Evolutionary conservation across 2,888 invertebrate genomes (phyloP), one percentile per base, ranked within the genome.

Genomic region (Eurytoma adleriae): DNA sequence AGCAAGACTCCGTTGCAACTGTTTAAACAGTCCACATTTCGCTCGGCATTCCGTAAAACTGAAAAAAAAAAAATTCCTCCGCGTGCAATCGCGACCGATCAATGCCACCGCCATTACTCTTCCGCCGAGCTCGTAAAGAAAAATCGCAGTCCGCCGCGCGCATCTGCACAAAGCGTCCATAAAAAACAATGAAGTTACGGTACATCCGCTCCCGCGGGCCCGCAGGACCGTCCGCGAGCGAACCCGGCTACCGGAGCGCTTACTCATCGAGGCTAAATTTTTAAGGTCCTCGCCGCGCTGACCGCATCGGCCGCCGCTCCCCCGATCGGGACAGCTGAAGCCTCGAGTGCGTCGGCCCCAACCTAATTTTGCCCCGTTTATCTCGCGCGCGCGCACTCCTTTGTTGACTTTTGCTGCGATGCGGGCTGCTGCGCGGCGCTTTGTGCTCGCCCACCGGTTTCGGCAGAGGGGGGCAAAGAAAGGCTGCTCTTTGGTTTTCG

Each of bases 301-400:
- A 40, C 50, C 50, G 18, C 24, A 20, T 59, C 10, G 52, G 16
- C 68, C 24, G n/a, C 52, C 52, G 52, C 52, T n/a, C 16, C 52
- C 27, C 14, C 7, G 24, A 3, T 10, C 48, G 50, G 16, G 20
- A 20, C 18, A n/a, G 24, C 20, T 24, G 14, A 27, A 54, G 52
- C 68, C 52, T 68, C n/a, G 50, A 50, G 30, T 30, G 30, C 30
- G 30, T 27, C 54, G 24, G 24, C 70, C 50, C 61, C 40, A 61
- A 61, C 76, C 69, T 62, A 68, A 76, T 69, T 76, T 61, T 16
- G 54, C 54, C 59, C 68, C 68, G 76, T 76, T 76, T 69, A 61
- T 69, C 76, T 76, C 76, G 61, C 68, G 30, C 48, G 54, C 76
- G 61, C 68, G 30, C 48, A 13, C 13, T 54, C 54, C 14, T 54